Evolutionary conservation across 1,140 invertebrate species (phyloP).

Genomic region (Macrosteles quadrilineatus): DNA sequence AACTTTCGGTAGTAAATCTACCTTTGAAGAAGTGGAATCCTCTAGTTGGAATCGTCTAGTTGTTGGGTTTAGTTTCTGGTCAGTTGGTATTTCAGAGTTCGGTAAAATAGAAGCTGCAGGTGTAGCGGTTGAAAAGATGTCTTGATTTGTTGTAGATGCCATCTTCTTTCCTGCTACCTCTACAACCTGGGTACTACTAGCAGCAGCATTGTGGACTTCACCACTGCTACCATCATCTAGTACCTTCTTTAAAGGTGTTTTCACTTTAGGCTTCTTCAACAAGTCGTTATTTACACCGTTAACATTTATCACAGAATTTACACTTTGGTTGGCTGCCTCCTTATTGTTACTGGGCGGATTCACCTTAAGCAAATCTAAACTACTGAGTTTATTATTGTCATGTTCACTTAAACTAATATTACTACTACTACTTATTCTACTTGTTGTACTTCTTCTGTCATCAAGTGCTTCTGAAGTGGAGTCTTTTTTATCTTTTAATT

Average conservation of each 20-base stretch:
- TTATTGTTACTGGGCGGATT: not conserved
- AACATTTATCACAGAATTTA: slow-evolving; percentile 22
- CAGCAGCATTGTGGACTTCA: not conserved
- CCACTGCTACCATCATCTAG: not conserved
- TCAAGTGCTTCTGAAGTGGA: slow-evolving; percentile 16
- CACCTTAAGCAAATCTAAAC: not conserved
- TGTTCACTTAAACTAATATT: slow-evolving; percentile 7
- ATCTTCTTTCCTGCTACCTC: too few species aligned
- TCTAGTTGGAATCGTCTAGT: too few species aligned
- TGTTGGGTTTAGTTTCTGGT: too few species aligned
- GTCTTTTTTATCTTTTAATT: slow-evolving; percentile 20
- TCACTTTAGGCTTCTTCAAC: not conserved
- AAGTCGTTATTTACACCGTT: slow-evolving; percentile 9
- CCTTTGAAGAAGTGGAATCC: not conserved
- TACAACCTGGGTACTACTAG: not conserved
- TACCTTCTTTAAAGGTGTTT: not conserved
- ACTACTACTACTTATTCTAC: slow-evolving; percentile 10
- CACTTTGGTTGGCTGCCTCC: slow-evolving; percentile 10
- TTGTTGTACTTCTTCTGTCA: slow-evolving; percentile 24
- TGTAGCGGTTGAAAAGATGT: too few species aligned
- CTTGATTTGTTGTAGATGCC: too few species aligned
- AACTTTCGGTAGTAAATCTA: not conserved
- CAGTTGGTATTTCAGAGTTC: too few species aligned
- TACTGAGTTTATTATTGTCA: slow-evolving; percentile 14
- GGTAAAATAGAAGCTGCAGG: too few species aligned